Percentiles rank a stretch among this genome's conserved stretches.
phyloP scores from a whole-genome alignment of 92 coral and sea anemone genomes.

The Zoanthus solanderi region DNA sequence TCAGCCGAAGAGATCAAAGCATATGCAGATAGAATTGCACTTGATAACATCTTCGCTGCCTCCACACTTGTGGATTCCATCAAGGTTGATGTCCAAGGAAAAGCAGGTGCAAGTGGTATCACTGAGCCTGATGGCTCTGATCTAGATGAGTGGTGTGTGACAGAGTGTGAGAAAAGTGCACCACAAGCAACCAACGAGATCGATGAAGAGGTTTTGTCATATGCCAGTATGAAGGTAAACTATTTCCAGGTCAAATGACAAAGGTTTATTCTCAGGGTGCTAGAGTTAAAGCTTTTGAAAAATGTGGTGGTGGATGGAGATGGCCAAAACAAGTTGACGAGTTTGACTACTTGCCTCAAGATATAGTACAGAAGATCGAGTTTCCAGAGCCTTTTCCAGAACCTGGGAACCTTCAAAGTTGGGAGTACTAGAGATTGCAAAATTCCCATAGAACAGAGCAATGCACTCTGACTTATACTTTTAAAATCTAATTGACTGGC shows the following conservation, averaged over 20 bases:
- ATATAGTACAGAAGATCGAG: slow-evolving; percentile 47
- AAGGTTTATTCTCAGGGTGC: slow-evolving; percentile 62
- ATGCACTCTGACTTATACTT: slow-evolving; percentile 24
- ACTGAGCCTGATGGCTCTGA: slow-evolving; percentile 53
- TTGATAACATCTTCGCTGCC: too few relatives aligned
- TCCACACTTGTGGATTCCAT: slow-evolving; percentile 9
- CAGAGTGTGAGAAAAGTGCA: slow-evolving; percentile 52
- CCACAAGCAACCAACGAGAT: slow-evolving; percentile 38
- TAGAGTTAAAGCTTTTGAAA: slow-evolving; percentile 53
- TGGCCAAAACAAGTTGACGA: slow-evolving; percentile 64
- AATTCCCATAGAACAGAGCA: slow-evolving; percentile 35
- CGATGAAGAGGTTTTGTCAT: slow-evolving; percentile 62
- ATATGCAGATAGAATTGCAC: neutral
- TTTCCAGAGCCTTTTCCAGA: slow-evolving; percentile 42
- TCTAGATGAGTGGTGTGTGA: slow-evolving; percentile 60
- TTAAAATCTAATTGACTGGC: slow-evolving; percentile 35
- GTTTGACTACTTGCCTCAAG: slow-evolving; percentile 55
- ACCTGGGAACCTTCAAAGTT: slow-evolving; percentile 31
- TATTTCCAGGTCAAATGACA: slow-evolving; percentile 70
- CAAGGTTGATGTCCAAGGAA: slow-evolving; percentile 39
- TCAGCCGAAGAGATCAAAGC: slow-evolving; percentile 41
- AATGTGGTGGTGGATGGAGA: slow-evolving; percentile 73
- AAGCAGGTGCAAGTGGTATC: slow-evolving; percentile 31
- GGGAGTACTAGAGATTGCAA: slow-evolving; percentile 37
- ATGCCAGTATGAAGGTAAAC: slow-evolving; percentile 63